phyloP scores from a whole-genome alignment of 92 coral and sea anemone species.

The Palythoa grandiflora region DNA sequence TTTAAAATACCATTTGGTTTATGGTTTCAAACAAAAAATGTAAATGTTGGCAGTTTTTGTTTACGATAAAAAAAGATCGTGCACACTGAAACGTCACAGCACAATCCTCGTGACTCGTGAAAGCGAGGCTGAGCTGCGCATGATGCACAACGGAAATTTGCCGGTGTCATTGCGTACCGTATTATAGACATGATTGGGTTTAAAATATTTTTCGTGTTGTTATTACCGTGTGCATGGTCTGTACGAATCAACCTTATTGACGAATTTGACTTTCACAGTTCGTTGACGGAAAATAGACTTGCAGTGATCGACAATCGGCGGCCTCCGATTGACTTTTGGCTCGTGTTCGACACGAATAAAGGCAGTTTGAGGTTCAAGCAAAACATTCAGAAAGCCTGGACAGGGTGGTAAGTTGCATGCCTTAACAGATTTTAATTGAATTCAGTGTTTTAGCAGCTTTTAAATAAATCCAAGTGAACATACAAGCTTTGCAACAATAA shows the following conservation, averaged over 20 bases:
- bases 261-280: neutral
- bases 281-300: constrained; percentile 62
- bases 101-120: constrained; percentile 1
- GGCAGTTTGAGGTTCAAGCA: constrained; percentile 78
- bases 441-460: neutral
- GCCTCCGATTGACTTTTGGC: constrained; percentile 58
- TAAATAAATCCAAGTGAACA: neutral
- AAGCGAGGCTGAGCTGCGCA: neutral
- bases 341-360: constrained; percentile 69
- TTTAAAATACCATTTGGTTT: no score
- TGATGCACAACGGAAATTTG: neutral
- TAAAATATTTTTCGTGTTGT: neutral
- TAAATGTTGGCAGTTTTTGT: no score
- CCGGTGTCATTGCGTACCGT: neutral
- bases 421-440: neutral
- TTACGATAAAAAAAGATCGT: no score
- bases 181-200: neutral
- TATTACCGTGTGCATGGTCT: neutral
- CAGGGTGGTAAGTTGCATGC: constrained; percentile 63
- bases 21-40: no score
- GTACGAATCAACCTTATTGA: constrained; percentile 22
- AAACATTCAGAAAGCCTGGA: constrained; percentile 66
- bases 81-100: neutral
- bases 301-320: constrained; percentile 75
- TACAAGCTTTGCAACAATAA: no score